These are phyloP conservation scores for Garrulus glandarius DNA, from an alignment of 2,797 vertebrate genomes.

Conservation along the genomic window DNA sequence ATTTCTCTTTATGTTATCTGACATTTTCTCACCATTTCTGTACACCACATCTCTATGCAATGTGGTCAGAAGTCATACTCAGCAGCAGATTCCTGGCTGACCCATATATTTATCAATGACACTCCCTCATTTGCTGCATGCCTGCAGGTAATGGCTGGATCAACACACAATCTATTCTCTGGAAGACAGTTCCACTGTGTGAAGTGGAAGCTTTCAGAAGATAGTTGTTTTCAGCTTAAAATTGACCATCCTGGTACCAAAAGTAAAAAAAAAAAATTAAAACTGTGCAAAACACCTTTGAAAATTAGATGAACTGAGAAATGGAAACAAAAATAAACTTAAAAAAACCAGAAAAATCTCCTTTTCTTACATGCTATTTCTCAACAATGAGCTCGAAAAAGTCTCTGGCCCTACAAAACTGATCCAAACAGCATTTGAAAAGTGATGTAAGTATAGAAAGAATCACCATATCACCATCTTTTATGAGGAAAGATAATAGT, in stretches of 20 bases:
- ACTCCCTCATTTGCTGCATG: not conserved
- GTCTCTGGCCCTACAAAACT: not conserved
- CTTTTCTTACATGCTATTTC: not conserved
- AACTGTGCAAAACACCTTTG: not conserved
- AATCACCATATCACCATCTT: not conserved
- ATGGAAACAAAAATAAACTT: not conserved
- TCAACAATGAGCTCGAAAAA: not conserved
- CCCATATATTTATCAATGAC: not conserved
- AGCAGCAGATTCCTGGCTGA: not conserved
- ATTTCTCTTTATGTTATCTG: not conserved
- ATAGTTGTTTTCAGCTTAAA: not conserved
- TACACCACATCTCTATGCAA: not conserved
- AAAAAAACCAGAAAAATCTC: fast-evolving
- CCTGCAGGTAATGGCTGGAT: not conserved
- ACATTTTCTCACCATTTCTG: not conserved
- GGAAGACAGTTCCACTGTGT: not conserved
- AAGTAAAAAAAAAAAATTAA: not conserved
- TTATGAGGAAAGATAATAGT: not conserved
- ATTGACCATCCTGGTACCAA: not conserved
- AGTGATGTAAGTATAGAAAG: not conserved
- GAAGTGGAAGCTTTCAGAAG: not conserved
- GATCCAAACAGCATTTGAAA: not conserved
- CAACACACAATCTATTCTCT: not conserved
- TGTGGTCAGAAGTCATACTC: not conserved
- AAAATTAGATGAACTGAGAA: not conserved